phyloP scores from a whole-genome alignment of 2,888 invertebrate genomes.

The Palloptera scutellata region DNA sequence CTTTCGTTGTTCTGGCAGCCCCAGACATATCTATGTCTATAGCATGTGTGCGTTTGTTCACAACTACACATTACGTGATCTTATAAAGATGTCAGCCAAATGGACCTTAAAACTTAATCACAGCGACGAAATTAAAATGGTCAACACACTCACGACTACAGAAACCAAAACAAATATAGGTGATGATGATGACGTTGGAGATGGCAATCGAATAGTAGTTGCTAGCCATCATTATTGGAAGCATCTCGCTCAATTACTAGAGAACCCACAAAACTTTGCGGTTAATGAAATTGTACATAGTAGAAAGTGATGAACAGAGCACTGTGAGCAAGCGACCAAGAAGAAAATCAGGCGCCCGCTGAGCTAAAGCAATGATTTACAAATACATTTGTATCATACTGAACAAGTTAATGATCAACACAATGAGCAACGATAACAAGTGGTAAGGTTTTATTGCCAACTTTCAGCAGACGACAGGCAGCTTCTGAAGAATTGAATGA shows the following conservation, averaged over 20 bases:
- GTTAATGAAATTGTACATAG: slow-evolving; percentile 36
- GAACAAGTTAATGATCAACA: slow-evolving; percentile 20
- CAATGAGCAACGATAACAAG: not conserved
- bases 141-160: slow-evolving; percentile 15
- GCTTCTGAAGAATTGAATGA: not conserved
- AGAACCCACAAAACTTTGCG: slow-evolving; percentile 34
- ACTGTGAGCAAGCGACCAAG: slow-evolving; percentile 16
- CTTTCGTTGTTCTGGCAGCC: not conserved
- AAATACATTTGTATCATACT: slow-evolving; percentile 8
- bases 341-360: slow-evolving; percentile 1
- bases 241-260: slow-evolving; percentile 42
- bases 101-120: slow-evolving; percentile 37
- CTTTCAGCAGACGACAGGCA: slow-evolving; percentile 15
- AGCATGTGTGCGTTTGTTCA: too few species aligned
- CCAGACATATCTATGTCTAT: too few species aligned
- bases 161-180: slow-evolving; percentile 24
- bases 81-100: slow-evolving; percentile 46
- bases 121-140: slow-evolving; percentile 12
- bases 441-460: slow-evolving; percentile 14
- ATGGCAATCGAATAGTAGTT: not conserved
- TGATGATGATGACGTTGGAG: not conserved
- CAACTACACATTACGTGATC: slow-evolving; percentile 33
- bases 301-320: slow-evolving; percentile 10
- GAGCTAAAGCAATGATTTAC: slow-evolving; percentile 4
- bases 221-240: slow-evolving; percentile 12